Percentiles rank a stretch among this genome's conserved stretches.
Conservation (phyloP, 2,888 invertebrate genomes). For the Agrilus mali region DNA sequence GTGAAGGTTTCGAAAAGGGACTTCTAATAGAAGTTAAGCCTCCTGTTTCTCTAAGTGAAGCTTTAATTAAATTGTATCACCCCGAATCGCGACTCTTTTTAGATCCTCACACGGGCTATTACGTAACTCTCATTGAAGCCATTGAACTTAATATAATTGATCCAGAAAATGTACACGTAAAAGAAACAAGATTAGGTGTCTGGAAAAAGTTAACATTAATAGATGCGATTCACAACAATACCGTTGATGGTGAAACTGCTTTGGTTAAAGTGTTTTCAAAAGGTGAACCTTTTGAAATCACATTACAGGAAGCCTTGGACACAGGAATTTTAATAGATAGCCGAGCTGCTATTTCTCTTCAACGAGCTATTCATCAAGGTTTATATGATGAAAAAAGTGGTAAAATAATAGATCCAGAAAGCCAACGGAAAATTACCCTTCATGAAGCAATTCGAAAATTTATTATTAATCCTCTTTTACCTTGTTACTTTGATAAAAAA, state of each 20-base stretch:
- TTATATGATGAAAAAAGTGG: constrained; percentile 70
- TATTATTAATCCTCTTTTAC: constrained; percentile 65
- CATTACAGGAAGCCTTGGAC: constrained; percentile 65
- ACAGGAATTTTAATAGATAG: constrained; percentile 69
- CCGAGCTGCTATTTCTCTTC: constrained; percentile 69
- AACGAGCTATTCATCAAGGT: constrained; percentile 76
- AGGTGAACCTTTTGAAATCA: constrained; percentile 50
- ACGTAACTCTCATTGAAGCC: constrained; percentile 70
- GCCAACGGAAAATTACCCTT: constrained; percentile 64
- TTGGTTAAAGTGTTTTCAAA: constrained; percentile 56
- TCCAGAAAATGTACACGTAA: constrained; percentile 69
- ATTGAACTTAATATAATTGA: constrained; percentile 71
- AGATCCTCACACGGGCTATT: constrained; percentile 67
- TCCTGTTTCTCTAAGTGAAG: constrained; percentile 71
- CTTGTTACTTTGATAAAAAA: constrained; percentile 69
- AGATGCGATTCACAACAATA: constrained; percentile 63
- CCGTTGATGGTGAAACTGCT: constrained; percentile 59
- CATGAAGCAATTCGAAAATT: constrained; percentile 75
- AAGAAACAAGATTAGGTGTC: constrained; percentile 61
- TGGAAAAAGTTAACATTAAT: constrained; percentile 67
- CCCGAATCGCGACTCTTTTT: constrained; percentile 68
- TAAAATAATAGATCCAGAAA: constrained; percentile 70
- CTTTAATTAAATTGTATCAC: constrained; percentile 68
- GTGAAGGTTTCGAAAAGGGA: constrained; percentile 76
- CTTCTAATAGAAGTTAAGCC: constrained; percentile 68